Conservation (phyloP, 2,113 vertebrate genomes). For the Gavia stellata region DNA sequence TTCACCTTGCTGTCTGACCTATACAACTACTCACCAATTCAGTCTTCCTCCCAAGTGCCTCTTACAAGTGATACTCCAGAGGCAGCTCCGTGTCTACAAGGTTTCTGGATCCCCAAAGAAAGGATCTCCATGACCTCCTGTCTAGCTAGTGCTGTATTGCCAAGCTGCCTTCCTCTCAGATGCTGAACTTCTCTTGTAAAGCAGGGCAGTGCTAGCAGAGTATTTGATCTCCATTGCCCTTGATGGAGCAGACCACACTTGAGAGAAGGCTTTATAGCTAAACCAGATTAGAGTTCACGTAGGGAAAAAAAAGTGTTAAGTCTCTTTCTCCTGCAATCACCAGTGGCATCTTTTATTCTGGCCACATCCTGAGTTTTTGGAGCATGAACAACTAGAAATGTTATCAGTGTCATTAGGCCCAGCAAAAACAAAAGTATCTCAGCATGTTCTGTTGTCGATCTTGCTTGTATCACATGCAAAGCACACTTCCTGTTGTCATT, state of each 20-base stretch:
- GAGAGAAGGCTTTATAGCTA: neutral
- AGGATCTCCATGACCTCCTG: neutral
- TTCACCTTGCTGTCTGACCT: neutral
- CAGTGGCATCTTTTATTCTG: neutral
- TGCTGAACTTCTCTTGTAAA: neutral
- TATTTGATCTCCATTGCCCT: neutral
- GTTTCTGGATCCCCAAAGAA: neutral
- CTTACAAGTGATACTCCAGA: neutral
- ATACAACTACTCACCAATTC: neutral
- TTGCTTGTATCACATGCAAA: conserved; percentile 1
- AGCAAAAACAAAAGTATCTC: neutral
- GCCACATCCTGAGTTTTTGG: neutral
- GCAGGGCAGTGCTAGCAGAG: neutral
- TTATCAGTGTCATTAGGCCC: neutral
- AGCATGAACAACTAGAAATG: neutral
- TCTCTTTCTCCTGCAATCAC: neutral
- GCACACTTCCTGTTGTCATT: neutral
- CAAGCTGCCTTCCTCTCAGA: neutral
- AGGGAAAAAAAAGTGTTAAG: neutral
- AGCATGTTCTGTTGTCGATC: neutral
- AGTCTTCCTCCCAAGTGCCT: neutral
- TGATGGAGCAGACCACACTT: neutral
- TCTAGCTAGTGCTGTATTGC: fast-evolving
- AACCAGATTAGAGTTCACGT: neutral
- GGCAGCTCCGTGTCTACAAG: neutral